phyloP scores from a whole-genome alignment of 2,797 vertebrate species.

The Arctocebus calabarensis region DNA sequence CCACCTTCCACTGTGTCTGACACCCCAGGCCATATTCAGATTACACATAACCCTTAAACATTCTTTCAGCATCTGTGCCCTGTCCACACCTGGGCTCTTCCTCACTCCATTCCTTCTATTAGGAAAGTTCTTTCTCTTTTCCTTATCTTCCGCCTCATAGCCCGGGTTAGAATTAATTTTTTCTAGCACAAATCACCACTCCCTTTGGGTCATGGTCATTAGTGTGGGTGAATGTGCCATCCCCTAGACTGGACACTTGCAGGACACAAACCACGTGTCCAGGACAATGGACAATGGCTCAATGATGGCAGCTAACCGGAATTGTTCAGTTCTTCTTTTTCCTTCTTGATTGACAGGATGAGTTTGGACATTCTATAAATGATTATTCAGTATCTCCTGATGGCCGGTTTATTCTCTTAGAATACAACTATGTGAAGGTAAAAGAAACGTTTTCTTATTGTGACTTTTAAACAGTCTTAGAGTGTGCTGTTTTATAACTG shows the following conservation, averaged over 20 bases:
- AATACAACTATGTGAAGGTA: slow-evolving; percentile 88
- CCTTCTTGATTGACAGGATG: slow-evolving; percentile 82
- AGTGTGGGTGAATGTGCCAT: not conserved
- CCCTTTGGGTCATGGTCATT: not conserved
- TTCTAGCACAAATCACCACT: not conserved
- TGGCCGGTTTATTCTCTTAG: slow-evolving; percentile 86
- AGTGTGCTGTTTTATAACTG: slow-evolving; percentile 30
- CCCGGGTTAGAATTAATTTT: not conserved
- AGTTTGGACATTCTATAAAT: slow-evolving; percentile 81
- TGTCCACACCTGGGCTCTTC: not conserved
- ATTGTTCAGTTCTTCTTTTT: slow-evolving; percentile 48
- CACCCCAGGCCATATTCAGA: not conserved
- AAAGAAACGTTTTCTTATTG: slow-evolving; percentile 51
- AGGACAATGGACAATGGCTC: not conserved
- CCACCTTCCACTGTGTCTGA: not conserved
- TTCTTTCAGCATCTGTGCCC: not conserved
- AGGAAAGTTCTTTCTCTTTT: not conserved
- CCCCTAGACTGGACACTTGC: too few species aligned
- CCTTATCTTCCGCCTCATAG: not conserved
- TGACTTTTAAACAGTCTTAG: not conserved
- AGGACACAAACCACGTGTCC: not conserved
- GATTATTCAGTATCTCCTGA: slow-evolving; percentile 86
- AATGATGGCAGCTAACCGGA: not conserved
- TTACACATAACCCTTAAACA: not conserved
- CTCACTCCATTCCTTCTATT: not conserved